These are phyloP conservation scores for Bombus superbus DNA, from an alignment of 1,140 invertebrate species.

Conservation along the genomic window DNA sequence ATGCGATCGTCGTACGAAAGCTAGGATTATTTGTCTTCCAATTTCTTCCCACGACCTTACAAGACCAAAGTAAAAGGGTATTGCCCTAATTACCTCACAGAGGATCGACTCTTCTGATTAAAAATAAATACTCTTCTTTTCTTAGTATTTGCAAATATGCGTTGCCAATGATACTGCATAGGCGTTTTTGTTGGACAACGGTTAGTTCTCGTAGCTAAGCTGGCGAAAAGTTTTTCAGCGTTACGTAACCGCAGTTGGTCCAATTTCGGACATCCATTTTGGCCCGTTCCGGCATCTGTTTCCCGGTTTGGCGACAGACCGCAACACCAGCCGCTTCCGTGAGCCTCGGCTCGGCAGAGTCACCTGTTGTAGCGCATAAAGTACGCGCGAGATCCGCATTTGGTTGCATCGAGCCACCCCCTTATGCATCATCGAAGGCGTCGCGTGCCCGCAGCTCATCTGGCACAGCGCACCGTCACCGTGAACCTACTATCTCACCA, in stretches of 20 bases:
- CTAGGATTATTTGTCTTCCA: slow-evolving; percentile 8
- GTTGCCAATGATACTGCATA: background rate
- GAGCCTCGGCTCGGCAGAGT: slow-evolving; percentile 41
- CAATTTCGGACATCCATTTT: slow-evolving; percentile 18
- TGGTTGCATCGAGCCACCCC: slow-evolving; percentile 57
- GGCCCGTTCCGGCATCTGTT: slow-evolving; percentile 26
- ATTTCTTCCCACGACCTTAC: slow-evolving; percentile 42
- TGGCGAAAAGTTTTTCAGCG: background rate
- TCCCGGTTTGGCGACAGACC: slow-evolving; percentile 23
- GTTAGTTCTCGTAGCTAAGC: background rate
- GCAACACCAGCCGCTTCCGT: slow-evolving; percentile 43
- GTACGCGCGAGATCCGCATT: slow-evolving; percentile 64
- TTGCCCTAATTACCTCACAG: background rate
- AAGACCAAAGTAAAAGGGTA: too few relatives aligned
- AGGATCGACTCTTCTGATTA: background rate
- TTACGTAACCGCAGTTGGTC: background rate
- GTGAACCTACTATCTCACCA: slow-evolving; percentile 75
- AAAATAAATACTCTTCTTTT: background rate
- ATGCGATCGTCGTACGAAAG: slow-evolving; percentile 20
- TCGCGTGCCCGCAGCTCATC: slow-evolving; percentile 80
- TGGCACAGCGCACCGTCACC: slow-evolving; percentile 69
- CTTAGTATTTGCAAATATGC: background rate
- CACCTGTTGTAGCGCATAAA: slow-evolving; percentile 77
- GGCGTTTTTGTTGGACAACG: background rate
- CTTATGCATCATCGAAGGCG: slow-evolving; percentile 74